Percentiles rank a stretch among this genome's conserved stretches.
Evolutionary conservation across 2,113 vertebrate genomes (phyloP).

Genomic region (Synchiropus splendidus): DNA sequence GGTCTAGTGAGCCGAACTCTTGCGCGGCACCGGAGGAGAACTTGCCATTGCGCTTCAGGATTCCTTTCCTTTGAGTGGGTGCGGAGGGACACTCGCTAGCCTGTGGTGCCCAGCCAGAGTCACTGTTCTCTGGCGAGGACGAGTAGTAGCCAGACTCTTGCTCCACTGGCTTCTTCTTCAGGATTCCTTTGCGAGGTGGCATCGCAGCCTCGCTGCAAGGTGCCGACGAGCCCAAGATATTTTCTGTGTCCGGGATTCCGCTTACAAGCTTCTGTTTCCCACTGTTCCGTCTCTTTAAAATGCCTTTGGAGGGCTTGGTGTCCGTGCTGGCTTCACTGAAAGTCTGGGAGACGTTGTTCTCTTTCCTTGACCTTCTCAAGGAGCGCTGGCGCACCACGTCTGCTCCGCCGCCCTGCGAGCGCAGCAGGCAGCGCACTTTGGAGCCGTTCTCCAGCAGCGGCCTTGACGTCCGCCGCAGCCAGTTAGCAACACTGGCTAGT

Average conservation of each 20-base stretch:
- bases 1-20: constrained; percentile 66
- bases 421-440: constrained; percentile 84
- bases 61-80: constrained; percentile 70
- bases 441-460: constrained; percentile 85
- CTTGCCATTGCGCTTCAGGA: constrained; percentile 82
- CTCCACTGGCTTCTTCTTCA: constrained; percentile 82
- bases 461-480: constrained; percentile 84
- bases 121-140: constrained; percentile 75
- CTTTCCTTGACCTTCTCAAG: constrained; percentile 85
- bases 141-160: constrained; percentile 87
- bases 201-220: constrained; percentile 4
- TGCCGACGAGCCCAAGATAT: constrained; percentile 16
- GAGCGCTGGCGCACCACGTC: constrained; percentile 80
- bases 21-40: constrained; percentile 68
- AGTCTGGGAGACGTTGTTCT: constrained; percentile 78
- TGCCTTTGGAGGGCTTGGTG: constrained; percentile 76
- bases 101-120: constrained; percentile 47
- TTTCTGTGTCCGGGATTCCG: constrained; percentile 26
- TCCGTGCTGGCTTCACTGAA: constrained; percentile 54
- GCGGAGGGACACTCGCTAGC: constrained; percentile 30
- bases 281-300: constrained; percentile 80
- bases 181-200: constrained; percentile 83
- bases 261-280: constrained; percentile 40
- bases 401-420: constrained; percentile 59
- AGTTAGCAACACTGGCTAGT: constrained; percentile 71